Base-by-base conservation (phyloP, 1,140 invertebrate species). In the Drosophila insularis region DNA sequence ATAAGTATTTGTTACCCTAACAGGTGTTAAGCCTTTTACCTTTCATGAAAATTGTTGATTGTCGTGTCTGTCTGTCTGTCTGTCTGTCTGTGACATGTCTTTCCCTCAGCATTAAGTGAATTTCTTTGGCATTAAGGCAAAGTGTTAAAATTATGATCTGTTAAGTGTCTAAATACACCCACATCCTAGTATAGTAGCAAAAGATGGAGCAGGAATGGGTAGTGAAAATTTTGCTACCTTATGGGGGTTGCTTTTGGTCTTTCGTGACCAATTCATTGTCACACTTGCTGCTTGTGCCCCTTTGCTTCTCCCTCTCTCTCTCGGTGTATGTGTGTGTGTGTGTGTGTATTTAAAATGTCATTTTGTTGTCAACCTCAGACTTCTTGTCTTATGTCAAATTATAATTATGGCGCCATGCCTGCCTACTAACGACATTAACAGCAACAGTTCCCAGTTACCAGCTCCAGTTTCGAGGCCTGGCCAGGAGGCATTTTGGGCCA, bases 361-460 rank as follows among this genome's bases (percentile, higher is more conserved):
- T 90, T 90, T 87, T 90, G 89, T 87, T 90, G 89, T 90, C 89
- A 90, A 87, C 89, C 89, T 90, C 89, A 90, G 89, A 90, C 89
- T 90, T 90, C 89, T 90, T 90, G 89, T 90, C 81, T 90, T 90
- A 81, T 80, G 89, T 90, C 89, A 90, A 90, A 90, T 90, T 90
- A 89, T 89, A 89, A 89, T 89, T 89, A 89, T 89, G 84, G 84
- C 85, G 84, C 85, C 86, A 90, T 89, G 81, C 81, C 43, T 50
- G 43, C 43, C 43, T 86, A 90, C 84, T 90, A 90, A 89, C 81
- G 87, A 89, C 85, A 86, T 84, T 86, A 90, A 78, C 78, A 79
- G 39, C 50, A 62, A 32, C 50, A 65, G 66, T 55, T 46, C 17
- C 39, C 59, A 56, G 21, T 46, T 8, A 11, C 27, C 19, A 50